phyloP scores from a whole-genome alignment of 2,113 vertebrate species.

The Chionomys nivalis region DNA sequence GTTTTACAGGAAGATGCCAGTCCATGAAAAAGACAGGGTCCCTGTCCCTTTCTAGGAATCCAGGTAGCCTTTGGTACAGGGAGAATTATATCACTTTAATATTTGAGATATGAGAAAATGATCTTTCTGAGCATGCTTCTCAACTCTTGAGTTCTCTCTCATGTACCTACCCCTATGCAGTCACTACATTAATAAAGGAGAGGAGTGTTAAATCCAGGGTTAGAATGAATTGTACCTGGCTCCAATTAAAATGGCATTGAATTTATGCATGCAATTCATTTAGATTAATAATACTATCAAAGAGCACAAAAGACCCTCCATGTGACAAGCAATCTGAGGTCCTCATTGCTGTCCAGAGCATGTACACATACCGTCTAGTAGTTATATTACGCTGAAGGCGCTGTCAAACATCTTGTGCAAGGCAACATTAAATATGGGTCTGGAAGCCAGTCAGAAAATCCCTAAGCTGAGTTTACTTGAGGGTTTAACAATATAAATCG shows the following conservation, averaged over 20 bases:
- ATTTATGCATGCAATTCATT: slow-evolving; percentile 8
- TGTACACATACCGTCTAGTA: background rate
- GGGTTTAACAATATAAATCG: slow-evolving; percentile 66
- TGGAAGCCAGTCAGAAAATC: slow-evolving; percentile 71
- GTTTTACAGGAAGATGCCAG: background rate
- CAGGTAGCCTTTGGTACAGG: background rate
- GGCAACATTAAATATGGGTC: slow-evolving; percentile 65
- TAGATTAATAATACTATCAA: slow-evolving; percentile 30
- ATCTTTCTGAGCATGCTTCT: background rate
- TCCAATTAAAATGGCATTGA: slow-evolving; percentile 26
- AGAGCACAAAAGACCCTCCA: background rate
- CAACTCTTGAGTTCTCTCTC: background rate
- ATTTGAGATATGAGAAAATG: slow-evolving; percentile 1
- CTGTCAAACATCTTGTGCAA: slow-evolving; percentile 56
- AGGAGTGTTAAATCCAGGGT: background rate
- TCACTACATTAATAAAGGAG: slow-evolving; percentile 18
- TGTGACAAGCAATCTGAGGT: background rate
- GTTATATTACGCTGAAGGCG: background rate
- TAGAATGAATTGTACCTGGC: slow-evolving; percentile 18
- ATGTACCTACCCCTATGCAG: background rate
- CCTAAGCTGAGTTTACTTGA: slow-evolving; percentile 63
- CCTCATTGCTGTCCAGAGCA: background rate
- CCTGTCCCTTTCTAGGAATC: background rate
- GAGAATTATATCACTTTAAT: background rate
- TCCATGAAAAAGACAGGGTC: background rate